Conservation (phyloP, 2,888 invertebrate genomes). For the Molanna angustata region DNA sequence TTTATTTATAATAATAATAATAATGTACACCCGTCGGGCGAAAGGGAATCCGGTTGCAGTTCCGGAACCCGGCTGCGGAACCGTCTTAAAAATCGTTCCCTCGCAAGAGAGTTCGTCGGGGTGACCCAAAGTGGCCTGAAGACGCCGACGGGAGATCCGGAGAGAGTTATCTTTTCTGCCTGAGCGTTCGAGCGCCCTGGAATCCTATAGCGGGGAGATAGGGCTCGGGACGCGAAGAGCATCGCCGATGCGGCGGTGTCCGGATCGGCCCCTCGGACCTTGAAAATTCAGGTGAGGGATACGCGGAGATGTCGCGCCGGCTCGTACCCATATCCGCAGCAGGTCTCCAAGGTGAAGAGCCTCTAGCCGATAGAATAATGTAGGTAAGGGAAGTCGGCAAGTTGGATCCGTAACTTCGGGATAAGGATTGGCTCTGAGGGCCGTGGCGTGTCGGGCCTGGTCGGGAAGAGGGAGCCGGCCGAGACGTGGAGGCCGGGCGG, state of each 20-base stretch:
- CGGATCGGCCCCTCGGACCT: conserved; percentile 46
- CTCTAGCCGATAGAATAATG: conserved; percentile 67
- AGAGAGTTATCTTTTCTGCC: conserved; percentile 53
- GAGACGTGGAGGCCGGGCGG: conserved; percentile 30
- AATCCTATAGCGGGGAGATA: conserved; percentile 54
- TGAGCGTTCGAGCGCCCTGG: conserved; percentile 50
- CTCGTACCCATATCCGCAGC: conserved; percentile 71
- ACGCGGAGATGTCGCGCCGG: conserved; percentile 36
- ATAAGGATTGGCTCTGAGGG: conserved; percentile 73
- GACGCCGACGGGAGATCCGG: conserved; percentile 55
- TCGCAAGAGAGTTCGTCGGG: conserved; percentile 48
- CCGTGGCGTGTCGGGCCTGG: conserved; percentile 59
- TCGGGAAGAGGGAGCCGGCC: conserved; percentile 39
- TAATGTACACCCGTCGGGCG: conserved; percentile 46
- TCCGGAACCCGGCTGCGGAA: conserved; percentile 59
- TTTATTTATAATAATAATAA: conserved; percentile 22
- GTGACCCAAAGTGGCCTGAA: conserved; percentile 54
- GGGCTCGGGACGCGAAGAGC: conserved; percentile 50
- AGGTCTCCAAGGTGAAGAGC: conserved; percentile 72
- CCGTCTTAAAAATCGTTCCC: conserved; percentile 47
- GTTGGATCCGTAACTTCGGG: conserved; percentile 64
- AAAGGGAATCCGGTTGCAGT: conserved; percentile 58
- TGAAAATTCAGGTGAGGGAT: conserved; percentile 41
- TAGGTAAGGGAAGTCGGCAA: conserved; percentile 69
- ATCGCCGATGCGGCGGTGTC: conserved; percentile 49